Base-by-base conservation (phyloP, 2,888 invertebrate species). In the Brachyptera putata region DNA sequence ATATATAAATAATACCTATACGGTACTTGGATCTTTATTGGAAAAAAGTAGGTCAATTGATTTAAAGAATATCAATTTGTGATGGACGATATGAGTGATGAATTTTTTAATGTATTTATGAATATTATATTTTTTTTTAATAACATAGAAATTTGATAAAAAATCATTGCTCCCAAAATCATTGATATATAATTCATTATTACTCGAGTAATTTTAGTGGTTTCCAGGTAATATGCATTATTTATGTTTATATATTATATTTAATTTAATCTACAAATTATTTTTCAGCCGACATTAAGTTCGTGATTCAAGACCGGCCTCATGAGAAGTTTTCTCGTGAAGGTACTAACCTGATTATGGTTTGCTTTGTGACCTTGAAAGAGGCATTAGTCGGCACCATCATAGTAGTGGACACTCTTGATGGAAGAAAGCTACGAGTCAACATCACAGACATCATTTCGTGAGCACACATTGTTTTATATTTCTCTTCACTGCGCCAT, bases 311-410 rank as follows among this genome's bases (percentile, higher is more conserved):
- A 71, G 89, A 90, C 82, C 22, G 84, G 61, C 84, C 84, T 1
- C 86, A 90, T 70, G 80, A 84, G 63, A 75, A 74, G 1, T 92
- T 84, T 72, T 72, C 77, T 30, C 79, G 89, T 57, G 83, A 85
- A 36, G 84, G 82, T 1, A 80, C 85, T 67, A 82, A 92, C 74
- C 76, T 92, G 36, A 70, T 84, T 7, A 84, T 85, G 72, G 76
- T 76, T 0, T 77, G 79, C 55, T 73, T 77, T 3, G 79, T 91
- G 48, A 78, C 80, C 57, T 74, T 92, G 50, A 77, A 84, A 67
- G 85, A 90, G 70, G 87, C 91, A 1, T 74, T 91, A 26, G 81
- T 84, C 39, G 91, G 91, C 0, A 79, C 84, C 9, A 80, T 79
- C 30, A 76, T 91, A 34, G 81, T 78, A 4, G 75, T 91, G 1